These are phyloP conservation scores for Solea senegalensis DNA, from an alignment of 2,113 vertebrate species.

Conservation along the genomic window DNA sequence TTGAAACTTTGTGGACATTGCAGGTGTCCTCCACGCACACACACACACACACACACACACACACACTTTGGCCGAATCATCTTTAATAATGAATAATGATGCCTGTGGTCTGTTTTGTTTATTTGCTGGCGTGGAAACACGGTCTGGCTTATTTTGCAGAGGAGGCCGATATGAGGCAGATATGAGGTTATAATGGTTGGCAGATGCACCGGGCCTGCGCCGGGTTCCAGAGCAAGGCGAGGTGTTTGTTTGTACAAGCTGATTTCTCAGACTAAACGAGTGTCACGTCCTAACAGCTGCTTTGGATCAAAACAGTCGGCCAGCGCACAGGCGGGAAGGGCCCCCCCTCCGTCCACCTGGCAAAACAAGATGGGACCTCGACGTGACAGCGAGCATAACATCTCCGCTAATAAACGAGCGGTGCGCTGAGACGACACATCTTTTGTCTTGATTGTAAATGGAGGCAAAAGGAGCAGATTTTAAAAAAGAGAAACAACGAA, in stretches of 20 bases:
- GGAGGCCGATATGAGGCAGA: constrained; percentile 70
- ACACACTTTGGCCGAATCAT: constrained; percentile 31
- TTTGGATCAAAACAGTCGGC: constrained; percentile 87
- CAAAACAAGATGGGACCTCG: constrained; percentile 87
- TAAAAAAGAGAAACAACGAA: constrained; percentile 25
- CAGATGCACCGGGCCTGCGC: constrained; percentile 85
- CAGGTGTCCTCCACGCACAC: constrained; percentile 52
- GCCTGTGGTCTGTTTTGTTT: constrained; percentile 81
- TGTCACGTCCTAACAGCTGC: constrained; percentile 88
- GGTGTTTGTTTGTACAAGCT: constrained; percentile 94
- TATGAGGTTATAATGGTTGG: constrained; percentile 88
- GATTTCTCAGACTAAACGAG: constrained; percentile 89
- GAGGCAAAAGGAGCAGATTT: neutral
- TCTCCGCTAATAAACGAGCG: constrained; percentile 77
- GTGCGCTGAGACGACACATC: constrained; percentile 79
- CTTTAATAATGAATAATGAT: constrained; percentile 83
- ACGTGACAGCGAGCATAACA: constrained; percentile 81
- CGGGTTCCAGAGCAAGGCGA: constrained; percentile 61
- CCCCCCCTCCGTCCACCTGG: constrained; percentile 84
- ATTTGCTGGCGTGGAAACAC: constrained; percentile 88
- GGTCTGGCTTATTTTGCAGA: constrained; percentile 79
- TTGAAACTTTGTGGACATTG: constrained; percentile 9
- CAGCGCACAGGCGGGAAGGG: constrained; percentile 55
- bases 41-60: neutral
- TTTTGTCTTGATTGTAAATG: constrained; percentile 64